phyloP scores from a whole-genome alignment of 2,888 invertebrate species.

The Eurytoma californica region DNA sequence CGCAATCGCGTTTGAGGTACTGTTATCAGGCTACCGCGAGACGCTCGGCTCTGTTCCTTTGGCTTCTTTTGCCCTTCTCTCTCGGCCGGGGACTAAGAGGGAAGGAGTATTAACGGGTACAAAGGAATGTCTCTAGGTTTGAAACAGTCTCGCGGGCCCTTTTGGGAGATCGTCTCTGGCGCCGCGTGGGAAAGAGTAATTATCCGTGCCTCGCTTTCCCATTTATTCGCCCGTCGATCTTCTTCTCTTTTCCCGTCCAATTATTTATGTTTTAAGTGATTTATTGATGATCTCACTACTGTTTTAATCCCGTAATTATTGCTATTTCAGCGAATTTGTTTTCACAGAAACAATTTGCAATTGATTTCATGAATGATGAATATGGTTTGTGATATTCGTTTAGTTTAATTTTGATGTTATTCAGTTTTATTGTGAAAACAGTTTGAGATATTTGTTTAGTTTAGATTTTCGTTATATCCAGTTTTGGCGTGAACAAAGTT shows the following conservation, averaged over 20 bases:
- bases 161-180: slow-evolving; percentile 19
- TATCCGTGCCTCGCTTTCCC: slow-evolving; percentile 21
- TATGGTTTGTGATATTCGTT: neutral
- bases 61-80: neutral
- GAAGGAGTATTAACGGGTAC: slow-evolving; percentile 32
- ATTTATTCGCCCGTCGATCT: slow-evolving; percentile 31
- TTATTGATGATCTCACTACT: neutral
- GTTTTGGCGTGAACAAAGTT: neutral
- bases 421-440: neutral
- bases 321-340: neutral
- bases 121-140: slow-evolving; percentile 47
- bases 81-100: neutral
- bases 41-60: neutral
- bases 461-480: neutral
- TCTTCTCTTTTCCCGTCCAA: slow-evolving; percentile 6
- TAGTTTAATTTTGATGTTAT: too few relatives aligned
- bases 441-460: too few relatives aligned
- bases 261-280: slow-evolving; percentile 3
- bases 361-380: neutral
- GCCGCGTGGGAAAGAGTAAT: slow-evolving; percentile 48
- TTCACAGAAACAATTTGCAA: neutral
- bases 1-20: slow-evolving; percentile 52
- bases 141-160: slow-evolving; percentile 39
- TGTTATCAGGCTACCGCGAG: slow-evolving; percentile 46
- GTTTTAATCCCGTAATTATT: neutral